Evolutionary conservation across 1,140 invertebrate species (phyloP), one percentile per base, ranked within the genome.

Genomic region (Rhagoletis pomonella): DNA sequence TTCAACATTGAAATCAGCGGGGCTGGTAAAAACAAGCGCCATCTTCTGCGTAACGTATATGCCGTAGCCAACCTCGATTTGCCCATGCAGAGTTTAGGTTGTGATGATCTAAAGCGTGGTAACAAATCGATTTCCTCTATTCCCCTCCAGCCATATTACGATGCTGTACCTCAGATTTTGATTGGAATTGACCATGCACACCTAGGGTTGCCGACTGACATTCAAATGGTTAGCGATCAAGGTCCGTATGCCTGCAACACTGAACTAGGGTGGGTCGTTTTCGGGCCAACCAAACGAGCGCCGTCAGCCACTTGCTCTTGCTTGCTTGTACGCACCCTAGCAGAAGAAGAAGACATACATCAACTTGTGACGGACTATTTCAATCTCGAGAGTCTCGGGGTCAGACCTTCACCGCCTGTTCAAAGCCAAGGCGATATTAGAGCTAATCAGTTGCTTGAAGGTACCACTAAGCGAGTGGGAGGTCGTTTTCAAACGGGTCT

Each of bases 171-270:
- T 3, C 17, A 77, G 55, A 19, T 88, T 9, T 42, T 77, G 4
- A 81, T 86, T n/a, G 87, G 85, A n/a, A 29, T 86, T 2, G 87
- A 88, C n/a, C 29, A 47, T 58, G 58, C 0, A 5, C 29, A 29
- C 29, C 59, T 60, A 4, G 39, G 58, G 1, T 2, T 14, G n/a
- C 17, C n/a, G 73, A 55, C 29, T 1, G n/a, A 4, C n/a, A 47
- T 3, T 44, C 65, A 5, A 5, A 17, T 1, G 7, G 9, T 67
- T 17, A 47, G 14, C 3, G 64, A 67, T 4, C n/a, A 39, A 6
- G 87, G 87, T 3, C 87, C 65, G 2, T 81, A 60, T 88, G 87
- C 84, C n/a, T 6, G n/a, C 29, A 73, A 88, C 17, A 88, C 87
- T 2, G 59, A 77, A 64, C 73, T 88, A 14, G 87, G 81, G 3